Percentiles rank a stretch among this genome's conserved stretches.
phyloP scores from a whole-genome alignment of 2,797 vertebrate species.

The Mallotus villosus region DNA sequence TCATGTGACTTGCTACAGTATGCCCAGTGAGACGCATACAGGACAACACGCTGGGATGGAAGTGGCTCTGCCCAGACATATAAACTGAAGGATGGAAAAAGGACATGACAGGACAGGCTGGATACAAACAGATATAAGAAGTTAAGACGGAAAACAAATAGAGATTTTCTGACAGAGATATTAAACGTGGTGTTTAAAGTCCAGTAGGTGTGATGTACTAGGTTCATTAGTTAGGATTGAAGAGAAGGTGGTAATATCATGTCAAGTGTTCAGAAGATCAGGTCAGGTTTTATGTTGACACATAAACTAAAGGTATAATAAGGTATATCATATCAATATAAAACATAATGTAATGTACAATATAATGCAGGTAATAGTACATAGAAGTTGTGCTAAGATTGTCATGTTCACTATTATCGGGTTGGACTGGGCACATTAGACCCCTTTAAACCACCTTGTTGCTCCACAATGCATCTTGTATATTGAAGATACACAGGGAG shows the following conservation, averaged over 20 bases:
- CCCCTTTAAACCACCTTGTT: not conserved
- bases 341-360: no score
- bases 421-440: not conserved
- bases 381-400: not conserved
- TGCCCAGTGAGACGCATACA: not conserved
- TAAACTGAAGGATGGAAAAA: slow-evolving; percentile 1
- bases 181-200: not conserved
- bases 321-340: no score
- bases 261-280: not conserved
- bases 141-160: not conserved
- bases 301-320: no score
- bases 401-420: no score
- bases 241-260: not conserved
- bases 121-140: not conserved
- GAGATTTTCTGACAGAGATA: not conserved
- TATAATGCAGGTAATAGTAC: not conserved
- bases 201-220: not conserved
- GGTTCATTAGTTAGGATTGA: not conserved
- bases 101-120: not conserved
- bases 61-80: not conserved
- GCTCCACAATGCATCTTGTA: slow-evolving; percentile 4
- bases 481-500: not conserved
- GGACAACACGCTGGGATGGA: slow-evolving; percentile 4
- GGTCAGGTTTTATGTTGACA: no score
- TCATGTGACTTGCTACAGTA: not conserved